phyloP scores from a whole-genome alignment of 2,113 vertebrate genomes.

The Tiliqua scincoides region DNA sequence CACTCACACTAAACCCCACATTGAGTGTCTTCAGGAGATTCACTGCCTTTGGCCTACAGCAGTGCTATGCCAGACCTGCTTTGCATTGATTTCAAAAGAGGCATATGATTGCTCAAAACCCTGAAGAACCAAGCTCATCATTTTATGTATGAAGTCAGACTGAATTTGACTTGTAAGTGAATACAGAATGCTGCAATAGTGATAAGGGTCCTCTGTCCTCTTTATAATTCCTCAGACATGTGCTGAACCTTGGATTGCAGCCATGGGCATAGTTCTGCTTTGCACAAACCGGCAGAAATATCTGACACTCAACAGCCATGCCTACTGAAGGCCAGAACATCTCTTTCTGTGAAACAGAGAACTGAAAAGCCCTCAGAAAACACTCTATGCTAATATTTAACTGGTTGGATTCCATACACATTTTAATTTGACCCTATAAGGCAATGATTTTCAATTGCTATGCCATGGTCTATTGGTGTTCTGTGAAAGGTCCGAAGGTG shows the following conservation, averaged over 20 bases:
- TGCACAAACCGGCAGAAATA: not conserved
- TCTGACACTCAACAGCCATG: too few species aligned
- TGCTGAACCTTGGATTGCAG: not conserved
- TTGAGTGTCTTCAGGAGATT: not conserved
- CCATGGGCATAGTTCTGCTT: not conserved
- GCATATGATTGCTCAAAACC: too few species aligned
- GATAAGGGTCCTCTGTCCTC: not conserved
- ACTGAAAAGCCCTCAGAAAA: not conserved
- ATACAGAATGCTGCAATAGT: too few species aligned
- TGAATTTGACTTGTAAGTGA: too few species aligned
- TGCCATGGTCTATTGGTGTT: too few species aligned
- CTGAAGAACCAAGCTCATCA: too few species aligned
- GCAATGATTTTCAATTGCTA: too few species aligned
- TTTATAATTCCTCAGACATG: not conserved
- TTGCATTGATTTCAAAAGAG: too few species aligned
- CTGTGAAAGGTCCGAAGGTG: too few species aligned
- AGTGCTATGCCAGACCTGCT: too few species aligned
- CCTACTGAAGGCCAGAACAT: not conserved
- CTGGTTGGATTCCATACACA: not conserved
- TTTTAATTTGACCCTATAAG: not conserved
- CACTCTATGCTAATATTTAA: not conserved
- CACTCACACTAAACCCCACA: not conserved
- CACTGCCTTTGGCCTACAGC: not conserved
- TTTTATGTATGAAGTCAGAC: too few species aligned
- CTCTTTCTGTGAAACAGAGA: not conserved